Evolutionary conservation across 2,113 vertebrate genomes (phyloP), one percentile per base, ranked within the genome.

Genomic region (Tachysurus fulvidraco): DNA sequence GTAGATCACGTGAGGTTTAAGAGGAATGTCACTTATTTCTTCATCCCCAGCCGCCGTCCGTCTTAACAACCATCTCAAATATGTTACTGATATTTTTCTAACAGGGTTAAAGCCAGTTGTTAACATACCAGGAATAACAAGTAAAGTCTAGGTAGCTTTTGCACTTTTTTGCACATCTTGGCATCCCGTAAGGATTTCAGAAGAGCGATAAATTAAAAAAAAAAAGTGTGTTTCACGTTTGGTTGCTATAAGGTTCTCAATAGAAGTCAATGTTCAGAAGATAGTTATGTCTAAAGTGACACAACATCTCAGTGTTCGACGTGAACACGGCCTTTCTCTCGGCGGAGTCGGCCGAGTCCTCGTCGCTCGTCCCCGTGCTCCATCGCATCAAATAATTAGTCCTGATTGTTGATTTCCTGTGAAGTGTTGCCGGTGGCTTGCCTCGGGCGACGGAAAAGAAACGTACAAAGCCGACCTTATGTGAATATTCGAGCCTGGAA

Each of bases 401-500:
- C 73, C 81, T 88, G 80, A 88, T 87, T 36, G 59, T 25, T 76
- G 83, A 85, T 80, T 85, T 91, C 93, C 91, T 92, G 21, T 85
- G 87, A 89, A 93, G 89, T 76, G 84, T 89, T 90, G 92, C 92
- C 90, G 84, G 69, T 78, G 88, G 92, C 91, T 86, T 89, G 92
- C 93, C 92, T 81, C 46, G 73, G 89, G 93, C 92, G 83, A 65
- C 41, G 87, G 83, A 59, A 90, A 87, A 89, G 88, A 88, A 88
- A 60, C 64, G 84, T 89, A 92, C 87, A 89, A 92, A 89, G 88
- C 30, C 85, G 90, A 83, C 90, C 85, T 87, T 88, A 91, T 81
- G 83, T 87, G 88, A 88, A 91, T 89, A 85, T 86, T 14, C 69
- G 79, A 52, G 54, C 50, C 54, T 46, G 23, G 76, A 57, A 64